A percentile compares a stretch with the other conserved stretches of the same genome.
Conservation (phyloP, 2,888 invertebrate genomes). For the Drosophila paramelanica region DNA sequence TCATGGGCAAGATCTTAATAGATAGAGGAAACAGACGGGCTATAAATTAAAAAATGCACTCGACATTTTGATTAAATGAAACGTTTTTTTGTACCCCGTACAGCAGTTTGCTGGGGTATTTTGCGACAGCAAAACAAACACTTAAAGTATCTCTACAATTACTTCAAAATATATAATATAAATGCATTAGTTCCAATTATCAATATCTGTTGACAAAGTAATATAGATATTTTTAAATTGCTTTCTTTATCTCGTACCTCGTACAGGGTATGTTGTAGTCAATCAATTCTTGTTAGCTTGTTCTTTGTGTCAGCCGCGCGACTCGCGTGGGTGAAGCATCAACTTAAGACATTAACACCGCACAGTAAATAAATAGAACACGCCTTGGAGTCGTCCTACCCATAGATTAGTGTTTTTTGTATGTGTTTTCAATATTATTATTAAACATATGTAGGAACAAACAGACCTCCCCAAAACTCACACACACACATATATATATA, state of each 20-base stretch:
- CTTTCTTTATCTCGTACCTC: too few relatives aligned
- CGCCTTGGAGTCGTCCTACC: slow-evolving; percentile 43
- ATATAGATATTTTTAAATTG: too few relatives aligned
- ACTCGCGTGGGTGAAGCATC: slow-evolving; percentile 67
- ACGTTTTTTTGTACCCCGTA: slow-evolving; percentile 17
- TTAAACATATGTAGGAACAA: slow-evolving; percentile 26
- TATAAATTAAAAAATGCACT: slow-evolving; percentile 72
- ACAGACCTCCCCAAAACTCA: slow-evolving; percentile 40
- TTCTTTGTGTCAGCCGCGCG: slow-evolving; percentile 53
- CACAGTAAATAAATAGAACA: slow-evolving; percentile 54
- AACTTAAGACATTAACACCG: slow-evolving; percentile 53
- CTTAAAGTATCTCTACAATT: too few relatives aligned
- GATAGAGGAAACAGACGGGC: slow-evolving; percentile 47
- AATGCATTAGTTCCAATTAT: too few relatives aligned
- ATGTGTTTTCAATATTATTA: slow-evolving; percentile 70
- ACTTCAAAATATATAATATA: too few relatives aligned
- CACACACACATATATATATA: not conserved
- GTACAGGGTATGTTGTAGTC: slow-evolving; percentile 24
- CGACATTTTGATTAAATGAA: slow-evolving; percentile 53
- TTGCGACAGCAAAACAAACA: not conserved
- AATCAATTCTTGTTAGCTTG: slow-evolving; percentile 9
- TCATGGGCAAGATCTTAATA: slow-evolving; percentile 36
- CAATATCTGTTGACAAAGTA: too few relatives aligned
- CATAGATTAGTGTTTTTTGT: slow-evolving; percentile 62
- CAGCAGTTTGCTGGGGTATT: not conserved